Percentiles rank a stretch among this genome's conserved stretches.
These are phyloP conservation scores for Avahi laniger DNA, from an alignment of 2,797 vertebrate species.

Conservation along the genomic window DNA sequence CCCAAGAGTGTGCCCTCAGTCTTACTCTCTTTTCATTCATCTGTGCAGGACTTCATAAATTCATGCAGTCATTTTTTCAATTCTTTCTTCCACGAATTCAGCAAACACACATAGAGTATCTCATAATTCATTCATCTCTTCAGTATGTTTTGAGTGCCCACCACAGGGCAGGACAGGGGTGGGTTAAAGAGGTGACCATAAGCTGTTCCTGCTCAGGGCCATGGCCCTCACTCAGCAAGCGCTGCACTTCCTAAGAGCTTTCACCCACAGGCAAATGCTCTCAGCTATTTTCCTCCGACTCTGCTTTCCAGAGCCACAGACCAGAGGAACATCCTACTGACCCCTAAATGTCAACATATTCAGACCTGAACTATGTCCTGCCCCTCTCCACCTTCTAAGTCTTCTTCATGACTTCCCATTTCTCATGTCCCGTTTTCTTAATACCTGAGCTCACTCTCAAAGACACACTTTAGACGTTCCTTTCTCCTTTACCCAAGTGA, in stretches of 20 bases:
- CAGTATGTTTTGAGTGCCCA: not conserved
- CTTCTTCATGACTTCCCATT: not conserved
- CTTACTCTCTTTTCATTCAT: not conserved
- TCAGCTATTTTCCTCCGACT: not conserved
- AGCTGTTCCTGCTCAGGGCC: not conserved
- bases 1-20: too few relatives aligned
- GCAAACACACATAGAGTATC: not conserved
- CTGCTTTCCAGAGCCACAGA: not conserved
- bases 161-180: not conserved
- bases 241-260: not conserved
- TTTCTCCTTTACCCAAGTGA: not conserved
- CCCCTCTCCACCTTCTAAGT: not conserved
- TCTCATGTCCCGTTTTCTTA: not conserved
- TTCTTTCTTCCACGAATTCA: not conserved
- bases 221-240: rapidly evolving
- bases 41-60: not conserved
- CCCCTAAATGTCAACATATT: not conserved
- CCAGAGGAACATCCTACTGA: not conserved
- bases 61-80: not conserved
- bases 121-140: not conserved
- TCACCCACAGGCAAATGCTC: not conserved
- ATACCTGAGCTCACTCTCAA: not conserved
- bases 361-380: not conserved
- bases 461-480: not conserved
- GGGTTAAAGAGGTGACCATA: not conserved